phyloP scores from a whole-genome alignment of 2,888 invertebrate genomes.

The Venusia cambrica region DNA sequence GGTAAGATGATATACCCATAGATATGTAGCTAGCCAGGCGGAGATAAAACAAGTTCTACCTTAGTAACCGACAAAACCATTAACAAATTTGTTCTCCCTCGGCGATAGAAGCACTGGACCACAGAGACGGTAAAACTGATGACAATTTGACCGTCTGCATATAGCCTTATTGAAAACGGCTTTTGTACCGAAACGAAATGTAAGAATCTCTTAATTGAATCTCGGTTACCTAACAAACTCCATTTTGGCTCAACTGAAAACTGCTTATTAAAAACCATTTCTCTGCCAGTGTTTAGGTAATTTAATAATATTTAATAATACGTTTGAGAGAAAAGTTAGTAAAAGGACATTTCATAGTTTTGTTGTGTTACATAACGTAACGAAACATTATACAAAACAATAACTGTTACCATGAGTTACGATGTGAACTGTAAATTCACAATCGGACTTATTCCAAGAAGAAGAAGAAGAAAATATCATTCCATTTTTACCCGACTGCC shows the following conservation, averaged over 20 bases:
- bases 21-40: too few species aligned
- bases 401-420: constrained; percentile 16
- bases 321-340: too few species aligned
- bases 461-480: too few species aligned
- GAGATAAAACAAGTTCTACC: too few species aligned
- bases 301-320: too few species aligned
- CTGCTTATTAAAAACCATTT: constrained; percentile 27
- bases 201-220: constrained; percentile 46
- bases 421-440: constrained; percentile 8
- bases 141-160: constrained; percentile 11
- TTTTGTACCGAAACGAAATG: constrained; percentile 34
- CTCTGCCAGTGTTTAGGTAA: constrained; percentile 20
- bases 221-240: constrained; percentile 30
- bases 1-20: too few species aligned
- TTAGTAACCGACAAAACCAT: too few species aligned
- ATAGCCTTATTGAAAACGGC: constrained; percentile 22
- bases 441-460: too few species aligned
- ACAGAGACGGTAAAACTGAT: neutral
- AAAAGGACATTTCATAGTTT: too few species aligned
- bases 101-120: too few species aligned
- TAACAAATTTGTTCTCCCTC: too few species aligned
- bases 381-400: constrained; percentile 15
- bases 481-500: too few species aligned
- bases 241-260: constrained; percentile 29
- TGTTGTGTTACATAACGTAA: constrained; percentile 24